Base-by-base conservation (phyloP, 2,113 vertebrate genomes). In the Bubo blakistoni region DNA sequence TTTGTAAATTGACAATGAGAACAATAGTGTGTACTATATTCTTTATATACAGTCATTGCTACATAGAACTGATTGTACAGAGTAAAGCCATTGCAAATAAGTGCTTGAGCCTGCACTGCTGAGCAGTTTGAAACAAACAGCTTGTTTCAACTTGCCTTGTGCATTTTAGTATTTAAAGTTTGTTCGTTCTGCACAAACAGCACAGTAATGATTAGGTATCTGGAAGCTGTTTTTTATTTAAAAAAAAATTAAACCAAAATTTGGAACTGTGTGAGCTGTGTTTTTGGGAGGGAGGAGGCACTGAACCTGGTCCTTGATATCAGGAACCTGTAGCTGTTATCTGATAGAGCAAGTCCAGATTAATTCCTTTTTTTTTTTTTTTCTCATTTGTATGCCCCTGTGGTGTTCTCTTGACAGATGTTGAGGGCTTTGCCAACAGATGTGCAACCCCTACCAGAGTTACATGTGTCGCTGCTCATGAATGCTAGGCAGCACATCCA, bases 1-100 rank as follows among this genome's bases (percentile, higher is more conserved):
- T 78, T 93, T 95, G 96, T 97, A 97, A 97, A 97, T 97, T 85
- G 92, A 94, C 93, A 96, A 96, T 93, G 96, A 89, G 69, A 81
- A 94, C 83, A 78, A 95, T 82, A 97, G 80, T 29, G 84, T 97
- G 95, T 97, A 96, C 95, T 91, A 97, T 97, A 96, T 85, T 94
- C 96, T 97, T 96, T 91, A 88, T 96, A 95, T 92, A 92, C 96
- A 81, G 91, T 94, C 92, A 94, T 85, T 91, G 96, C 94, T 96
- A 57, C 77, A 54, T 88, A 90, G 79, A 97, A 90, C 70, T 24
- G 78, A 91, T 93, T 95, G 86, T 96, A 95, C 91, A 89, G 72
- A 92, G 82, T 61, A 96, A 92, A 97, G 92, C 92, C 96, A 93
- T 91, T 92, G 82, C 96, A 94, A 79, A 25, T 52, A 67, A 79